Evolutionary conservation across 2,797 vertebrate genomes (phyloP).

Genomic region (Pseudochirops cupreus): DNA sequence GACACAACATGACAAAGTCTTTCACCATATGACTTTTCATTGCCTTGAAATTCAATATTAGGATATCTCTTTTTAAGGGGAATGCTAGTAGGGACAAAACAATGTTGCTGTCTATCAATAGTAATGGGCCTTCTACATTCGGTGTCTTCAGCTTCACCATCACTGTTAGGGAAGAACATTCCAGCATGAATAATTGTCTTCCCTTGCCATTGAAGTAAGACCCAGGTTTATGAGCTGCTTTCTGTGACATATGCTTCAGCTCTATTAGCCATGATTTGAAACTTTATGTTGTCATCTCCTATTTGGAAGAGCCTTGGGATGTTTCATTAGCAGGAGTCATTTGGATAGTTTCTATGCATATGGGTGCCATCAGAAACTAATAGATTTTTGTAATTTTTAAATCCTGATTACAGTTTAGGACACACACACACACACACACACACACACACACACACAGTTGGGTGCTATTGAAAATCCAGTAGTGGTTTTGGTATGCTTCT

Average conservation of each 20-base stretch:
- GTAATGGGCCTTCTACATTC: background rate
- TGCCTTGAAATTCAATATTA: background rate
- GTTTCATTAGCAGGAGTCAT: conserved; percentile 11
- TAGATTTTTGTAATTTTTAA: no score
- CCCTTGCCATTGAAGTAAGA: background rate
- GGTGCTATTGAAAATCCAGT: background rate
- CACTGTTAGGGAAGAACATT: background rate
- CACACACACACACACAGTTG: background rate
- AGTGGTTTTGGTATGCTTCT: background rate
- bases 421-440: background rate
- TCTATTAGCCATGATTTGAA: background rate
- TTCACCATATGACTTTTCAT: background rate
- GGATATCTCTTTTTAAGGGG: background rate
- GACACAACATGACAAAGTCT: background rate
- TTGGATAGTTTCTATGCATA: background rate
- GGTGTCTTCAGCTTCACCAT: background rate
- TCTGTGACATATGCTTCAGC: conserved; percentile 5
- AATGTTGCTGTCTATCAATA: background rate
- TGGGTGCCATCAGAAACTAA: no score
- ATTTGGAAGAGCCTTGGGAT: background rate
- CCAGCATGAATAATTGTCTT: background rate
- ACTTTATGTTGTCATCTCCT: background rate
- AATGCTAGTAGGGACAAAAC: background rate
- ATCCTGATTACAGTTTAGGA: no score
- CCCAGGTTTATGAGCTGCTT: background rate